phyloP scores from a whole-genome alignment of 2,797 vertebrate species.

The Bovichtus diacanthus region DNA sequence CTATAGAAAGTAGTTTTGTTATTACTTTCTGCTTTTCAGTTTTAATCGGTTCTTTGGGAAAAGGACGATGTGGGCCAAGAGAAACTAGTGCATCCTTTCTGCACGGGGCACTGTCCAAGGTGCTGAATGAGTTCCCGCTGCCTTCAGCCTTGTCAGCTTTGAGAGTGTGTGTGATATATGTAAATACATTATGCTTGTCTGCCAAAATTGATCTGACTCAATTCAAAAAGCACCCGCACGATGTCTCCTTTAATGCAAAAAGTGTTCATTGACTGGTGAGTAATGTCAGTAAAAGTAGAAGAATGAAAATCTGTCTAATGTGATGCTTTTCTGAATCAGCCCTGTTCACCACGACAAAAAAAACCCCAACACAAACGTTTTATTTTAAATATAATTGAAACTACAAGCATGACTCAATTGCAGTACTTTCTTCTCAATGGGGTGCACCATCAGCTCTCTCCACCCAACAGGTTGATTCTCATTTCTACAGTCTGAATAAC shows the following conservation, averaged over 20 bases:
- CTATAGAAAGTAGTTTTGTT: not conserved
- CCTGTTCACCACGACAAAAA: not conserved
- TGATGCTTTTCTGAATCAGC: not conserved
- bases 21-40: not conserved
- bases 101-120: constrained; percentile 59
- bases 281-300: not conserved
- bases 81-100: not conserved
- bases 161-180: not conserved
- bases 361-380: too few relatives aligned
- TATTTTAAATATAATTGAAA: not conserved
- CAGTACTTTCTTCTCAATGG: not conserved
- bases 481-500: constrained; percentile 5
- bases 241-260: not conserved
- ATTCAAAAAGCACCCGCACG: not conserved
- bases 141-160: not conserved
- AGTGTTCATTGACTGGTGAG: not conserved
- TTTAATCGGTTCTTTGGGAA: not conserved
- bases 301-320: not conserved
- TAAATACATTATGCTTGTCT: not conserved
- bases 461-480: not conserved
- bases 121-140: constrained; percentile 51
- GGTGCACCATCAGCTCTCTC: not conserved
- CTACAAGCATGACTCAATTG: not conserved
- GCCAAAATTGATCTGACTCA: not conserved
- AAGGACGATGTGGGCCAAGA: too few relatives aligned